These are phyloP conservation scores for Agrypnia vestita DNA, from an alignment of 1,140 invertebrate species.

Conservation along the genomic window DNA sequence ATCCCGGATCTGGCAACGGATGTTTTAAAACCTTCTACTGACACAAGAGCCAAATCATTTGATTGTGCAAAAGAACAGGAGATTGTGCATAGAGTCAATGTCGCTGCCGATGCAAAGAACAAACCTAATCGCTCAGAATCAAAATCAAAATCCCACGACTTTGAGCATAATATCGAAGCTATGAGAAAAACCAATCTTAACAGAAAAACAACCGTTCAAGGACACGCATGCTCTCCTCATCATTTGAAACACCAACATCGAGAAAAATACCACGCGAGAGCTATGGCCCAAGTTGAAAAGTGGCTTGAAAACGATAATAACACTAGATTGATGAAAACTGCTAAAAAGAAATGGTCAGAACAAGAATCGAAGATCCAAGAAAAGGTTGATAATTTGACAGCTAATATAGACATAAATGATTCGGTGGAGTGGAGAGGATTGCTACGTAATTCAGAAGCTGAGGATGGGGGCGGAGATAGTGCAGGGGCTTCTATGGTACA, in stretches of 20 bases:
- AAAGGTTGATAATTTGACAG: slow-evolving; percentile 59
- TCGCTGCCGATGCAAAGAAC: slow-evolving; percentile 52
- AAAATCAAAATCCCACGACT: slow-evolving; percentile 56
- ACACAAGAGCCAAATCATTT: slow-evolving; percentile 57
- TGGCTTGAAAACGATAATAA: slow-evolving; percentile 75
- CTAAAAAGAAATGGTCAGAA: slow-evolving; percentile 55
- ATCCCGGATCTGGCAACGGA: slow-evolving; percentile 41
- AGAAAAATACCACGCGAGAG: slow-evolving; percentile 80
- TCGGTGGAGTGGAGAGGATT: slow-evolving; percentile 58
- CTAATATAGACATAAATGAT: slow-evolving; percentile 62
- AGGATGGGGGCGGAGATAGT: slow-evolving; percentile 62
- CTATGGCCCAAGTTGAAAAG: slow-evolving; percentile 79
- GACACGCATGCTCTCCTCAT: slow-evolving; percentile 66
- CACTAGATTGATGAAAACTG: slow-evolving; percentile 61
- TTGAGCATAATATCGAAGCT: slow-evolving; percentile 54
- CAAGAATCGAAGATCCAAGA: slow-evolving; percentile 52
- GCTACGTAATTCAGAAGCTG: slow-evolving; percentile 59
- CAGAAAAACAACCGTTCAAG: slow-evolving; percentile 49
- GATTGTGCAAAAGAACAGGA: slow-evolving; percentile 57
- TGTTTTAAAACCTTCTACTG: slow-evolving; percentile 36
- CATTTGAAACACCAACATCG: slow-evolving; percentile 79
- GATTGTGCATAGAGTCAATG: slow-evolving; percentile 54
- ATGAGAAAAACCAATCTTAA: slow-evolving; percentile 55
- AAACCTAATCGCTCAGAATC: slow-evolving; percentile 55
- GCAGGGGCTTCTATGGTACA: slow-evolving; percentile 65